Percentiles rank a stretch among this genome's conserved stretches.
Conservation (phyloP, 2,888 invertebrate species). For the Lepidonotus clava region DNA sequence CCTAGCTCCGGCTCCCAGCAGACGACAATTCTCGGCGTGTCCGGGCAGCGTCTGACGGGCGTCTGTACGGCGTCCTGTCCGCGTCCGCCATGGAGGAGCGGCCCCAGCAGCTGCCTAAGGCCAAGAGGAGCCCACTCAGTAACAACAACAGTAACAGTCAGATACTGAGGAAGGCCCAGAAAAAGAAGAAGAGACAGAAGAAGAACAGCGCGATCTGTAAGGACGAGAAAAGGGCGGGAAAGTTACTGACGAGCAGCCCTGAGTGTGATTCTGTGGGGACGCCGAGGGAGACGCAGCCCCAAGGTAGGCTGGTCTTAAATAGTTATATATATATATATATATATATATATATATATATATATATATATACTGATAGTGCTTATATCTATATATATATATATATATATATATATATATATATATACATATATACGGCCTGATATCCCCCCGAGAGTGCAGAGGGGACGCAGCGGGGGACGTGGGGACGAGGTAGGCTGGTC, state of each 20-base stretch:
- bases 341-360: neutral
- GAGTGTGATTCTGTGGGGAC: neutral
- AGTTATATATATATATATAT: neutral
- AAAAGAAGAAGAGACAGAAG: slow-evolving; percentile 2
- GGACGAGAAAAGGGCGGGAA: neutral
- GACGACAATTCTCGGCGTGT: neutral
- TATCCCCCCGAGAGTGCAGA: too few relatives aligned
- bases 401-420: too few relatives aligned
- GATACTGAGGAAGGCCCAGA: neutral
- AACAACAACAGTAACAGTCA: neutral
- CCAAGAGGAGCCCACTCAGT: neutral
- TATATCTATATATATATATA: too few relatives aligned
- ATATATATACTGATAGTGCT: neutral
- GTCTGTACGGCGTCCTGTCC: too few relatives aligned
- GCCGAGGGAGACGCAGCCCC: neutral
- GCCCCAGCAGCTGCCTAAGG: neutral
- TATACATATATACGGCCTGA: too few relatives aligned
- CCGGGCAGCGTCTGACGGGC: slow-evolving; percentile 5
- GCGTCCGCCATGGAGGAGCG: neutral
- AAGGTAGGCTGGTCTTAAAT: neutral
- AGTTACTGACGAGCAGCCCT: neutral
- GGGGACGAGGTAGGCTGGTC: too few relatives aligned
- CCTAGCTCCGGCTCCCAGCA: too few relatives aligned
- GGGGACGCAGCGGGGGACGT: too few relatives aligned
- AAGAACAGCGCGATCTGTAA: neutral